Conservation (phyloP, 30 jellyfish, hydroid and myxozoan genomes). For the Clytia hemisphaerica region DNA sequence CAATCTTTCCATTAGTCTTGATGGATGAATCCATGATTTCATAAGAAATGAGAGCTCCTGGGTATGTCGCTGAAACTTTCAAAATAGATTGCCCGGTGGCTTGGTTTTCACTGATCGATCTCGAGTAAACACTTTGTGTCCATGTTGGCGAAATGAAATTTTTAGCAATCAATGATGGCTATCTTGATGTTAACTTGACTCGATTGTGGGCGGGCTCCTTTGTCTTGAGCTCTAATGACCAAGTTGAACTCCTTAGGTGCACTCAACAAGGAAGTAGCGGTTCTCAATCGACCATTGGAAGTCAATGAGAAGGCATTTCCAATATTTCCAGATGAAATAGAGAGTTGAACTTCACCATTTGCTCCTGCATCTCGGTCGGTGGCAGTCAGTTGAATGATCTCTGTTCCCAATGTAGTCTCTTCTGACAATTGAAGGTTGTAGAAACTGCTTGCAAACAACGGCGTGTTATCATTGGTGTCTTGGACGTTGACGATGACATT, state of each 20-base stretch:
- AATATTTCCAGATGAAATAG: slow-evolving; percentile 48
- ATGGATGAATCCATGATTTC: slow-evolving; percentile 9
- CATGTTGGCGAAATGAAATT: slow-evolving; percentile 1
- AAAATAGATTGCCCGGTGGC: background rate
- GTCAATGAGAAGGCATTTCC: slow-evolving; percentile 20
- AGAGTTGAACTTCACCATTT: slow-evolving; percentile 42
- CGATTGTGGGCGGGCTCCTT: slow-evolving; percentile 18
- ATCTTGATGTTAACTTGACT: too few relatives aligned
- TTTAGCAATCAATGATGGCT: background rate
- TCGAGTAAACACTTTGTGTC: slow-evolving; percentile 6
- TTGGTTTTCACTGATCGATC: slow-evolving; percentile 6
- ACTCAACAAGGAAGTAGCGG: background rate
- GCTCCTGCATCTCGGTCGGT: slow-evolving; percentile 47
- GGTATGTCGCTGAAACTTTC: background rate
- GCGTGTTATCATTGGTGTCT: slow-evolving; percentile 75
- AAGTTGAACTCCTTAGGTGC: background rate
- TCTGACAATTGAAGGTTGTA: slow-evolving; percentile 9
- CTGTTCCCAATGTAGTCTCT: slow-evolving; percentile 3
- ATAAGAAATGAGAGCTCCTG: background rate
- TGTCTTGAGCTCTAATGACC: slow-evolving; percentile 12
- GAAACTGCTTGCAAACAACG: slow-evolving; percentile 36
- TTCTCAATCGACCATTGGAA: background rate
- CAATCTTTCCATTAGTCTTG: slow-evolving; percentile 1
- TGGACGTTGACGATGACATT: slow-evolving; percentile 25
- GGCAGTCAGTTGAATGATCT: slow-evolving; percentile 36